Evolutionary conservation across 2,888 invertebrate genomes (phyloP).

Genomic region (Drosophila pegasa): DNA sequence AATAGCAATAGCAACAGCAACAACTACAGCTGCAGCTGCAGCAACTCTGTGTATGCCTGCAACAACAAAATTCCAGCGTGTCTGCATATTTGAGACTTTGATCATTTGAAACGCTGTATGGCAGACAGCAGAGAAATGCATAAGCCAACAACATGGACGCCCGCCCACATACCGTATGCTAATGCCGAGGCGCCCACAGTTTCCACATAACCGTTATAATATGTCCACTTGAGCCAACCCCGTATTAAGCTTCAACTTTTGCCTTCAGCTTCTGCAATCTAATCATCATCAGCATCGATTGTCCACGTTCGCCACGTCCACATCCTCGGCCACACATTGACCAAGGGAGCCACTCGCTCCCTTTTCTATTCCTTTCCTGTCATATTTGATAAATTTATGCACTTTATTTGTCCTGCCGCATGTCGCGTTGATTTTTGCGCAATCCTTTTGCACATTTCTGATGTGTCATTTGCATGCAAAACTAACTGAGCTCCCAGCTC

Average conservation of each 20-base stretch:
- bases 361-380: slow-evolving; percentile 9
- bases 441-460: slow-evolving; percentile 59
- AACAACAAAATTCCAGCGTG: slow-evolving; percentile 62
- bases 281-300: slow-evolving; percentile 62
- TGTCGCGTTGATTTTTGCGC: slow-evolving; percentile 75
- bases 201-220: slow-evolving; percentile 52
- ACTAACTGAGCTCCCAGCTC: slow-evolving; percentile 36
- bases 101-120: slow-evolving; percentile 60
- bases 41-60: slow-evolving; percentile 1
- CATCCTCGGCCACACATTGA: slow-evolving; percentile 60
- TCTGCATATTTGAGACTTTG: slow-evolving; percentile 80
- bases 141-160: slow-evolving; percentile 19
- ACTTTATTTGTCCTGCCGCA: slow-evolving; percentile 75
- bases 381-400: slow-evolving; percentile 69
- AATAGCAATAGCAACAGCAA: slow-evolving; percentile 3
- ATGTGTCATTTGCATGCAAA: slow-evolving; percentile 79
- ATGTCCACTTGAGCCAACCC: slow-evolving; percentile 50
- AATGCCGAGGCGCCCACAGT: slow-evolving; percentile 43
- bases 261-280: slow-evolving; percentile 51
- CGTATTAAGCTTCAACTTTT: slow-evolving; percentile 21
- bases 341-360: slow-evolving; percentile 30
- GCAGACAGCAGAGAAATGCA: slow-evolving; percentile 45
- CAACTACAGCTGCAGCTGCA: slow-evolving; percentile 4
- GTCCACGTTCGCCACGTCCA: slow-evolving; percentile 25
- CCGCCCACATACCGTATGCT: slow-evolving; percentile 46